These are phyloP conservation scores for Pteromalus puparum DNA, from an alignment of 1,140 invertebrate genomes.

Conservation along the genomic window DNA sequence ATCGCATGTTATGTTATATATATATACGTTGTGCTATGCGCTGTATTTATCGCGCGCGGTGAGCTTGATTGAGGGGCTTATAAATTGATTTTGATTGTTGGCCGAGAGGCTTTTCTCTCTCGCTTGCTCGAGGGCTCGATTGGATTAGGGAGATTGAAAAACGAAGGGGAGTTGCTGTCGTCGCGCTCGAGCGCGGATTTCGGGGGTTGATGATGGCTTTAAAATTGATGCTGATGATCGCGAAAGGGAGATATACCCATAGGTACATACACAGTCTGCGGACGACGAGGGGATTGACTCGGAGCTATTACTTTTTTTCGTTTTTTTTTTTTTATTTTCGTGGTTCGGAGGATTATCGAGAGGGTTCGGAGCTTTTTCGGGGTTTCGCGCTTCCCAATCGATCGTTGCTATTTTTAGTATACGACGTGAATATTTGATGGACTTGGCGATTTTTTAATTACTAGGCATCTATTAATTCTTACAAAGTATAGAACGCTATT, in stretches of 20 bases:
- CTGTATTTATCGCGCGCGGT: no score
- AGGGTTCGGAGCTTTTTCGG: no score
- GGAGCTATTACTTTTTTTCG: not conserved
- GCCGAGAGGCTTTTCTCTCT: not conserved
- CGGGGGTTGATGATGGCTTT: not conserved
- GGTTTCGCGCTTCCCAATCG: no score
- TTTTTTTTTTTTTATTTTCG: not conserved
- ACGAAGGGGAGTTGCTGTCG: not conserved
- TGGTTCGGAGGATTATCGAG: no score
- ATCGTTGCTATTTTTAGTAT: no score
- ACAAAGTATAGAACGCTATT: no score
- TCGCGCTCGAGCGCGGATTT: not conserved
- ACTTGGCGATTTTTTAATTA: no score
- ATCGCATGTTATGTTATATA: no score
- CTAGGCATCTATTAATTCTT: no score
- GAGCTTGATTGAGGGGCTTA: not conserved
- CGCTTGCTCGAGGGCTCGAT: not conserved
- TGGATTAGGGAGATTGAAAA: conserved; percentile 1
- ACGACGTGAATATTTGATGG: no score
- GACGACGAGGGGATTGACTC: not conserved
- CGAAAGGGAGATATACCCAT: not conserved
- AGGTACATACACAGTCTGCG: not conserved
- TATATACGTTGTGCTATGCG: no score
- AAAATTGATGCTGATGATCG: not conserved
- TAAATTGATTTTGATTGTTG: not conserved